phyloP scores from a whole-genome alignment of 2,113 vertebrate species.

The Chloroceryle aenea region DNA sequence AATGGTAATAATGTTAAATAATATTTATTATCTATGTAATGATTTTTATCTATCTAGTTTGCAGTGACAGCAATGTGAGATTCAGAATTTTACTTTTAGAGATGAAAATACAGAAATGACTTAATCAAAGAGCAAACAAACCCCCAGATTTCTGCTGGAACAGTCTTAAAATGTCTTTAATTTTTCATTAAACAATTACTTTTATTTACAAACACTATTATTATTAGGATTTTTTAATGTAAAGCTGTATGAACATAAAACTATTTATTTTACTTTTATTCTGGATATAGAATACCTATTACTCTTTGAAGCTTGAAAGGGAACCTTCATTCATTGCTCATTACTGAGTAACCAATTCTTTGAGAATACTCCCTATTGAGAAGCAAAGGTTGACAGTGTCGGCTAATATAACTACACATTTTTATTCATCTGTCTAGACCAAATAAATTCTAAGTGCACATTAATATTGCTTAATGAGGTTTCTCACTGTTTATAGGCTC shows the following conservation, averaged over 20 bases:
- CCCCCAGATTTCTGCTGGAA: neutral
- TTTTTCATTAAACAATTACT: neutral
- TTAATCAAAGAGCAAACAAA: neutral
- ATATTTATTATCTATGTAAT: neutral
- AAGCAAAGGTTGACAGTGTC: neutral
- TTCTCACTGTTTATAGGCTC: conserved; percentile 61
- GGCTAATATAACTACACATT: neutral
- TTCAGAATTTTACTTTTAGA: neutral
- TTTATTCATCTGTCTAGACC: conserved; percentile 35
- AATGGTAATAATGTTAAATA: neutral
- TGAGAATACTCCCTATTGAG: neutral
- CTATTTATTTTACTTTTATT: neutral
- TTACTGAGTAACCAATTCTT: neutral
- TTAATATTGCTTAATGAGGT: conserved; percentile 65
- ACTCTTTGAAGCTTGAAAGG: neutral
- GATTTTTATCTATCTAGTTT: neutral
- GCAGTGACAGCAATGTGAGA: neutral
- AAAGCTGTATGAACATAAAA: neutral
- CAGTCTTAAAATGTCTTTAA: neutral
- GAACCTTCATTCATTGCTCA: neutral
- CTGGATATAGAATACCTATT: neutral
- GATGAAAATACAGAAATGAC: neutral
- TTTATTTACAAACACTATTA: neutral
- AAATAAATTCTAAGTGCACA: conserved; percentile 22
- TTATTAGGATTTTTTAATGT: neutral